Evolutionary conservation across 2,113 vertebrate genomes (phyloP).

Genomic region (Indri indri): DNA sequence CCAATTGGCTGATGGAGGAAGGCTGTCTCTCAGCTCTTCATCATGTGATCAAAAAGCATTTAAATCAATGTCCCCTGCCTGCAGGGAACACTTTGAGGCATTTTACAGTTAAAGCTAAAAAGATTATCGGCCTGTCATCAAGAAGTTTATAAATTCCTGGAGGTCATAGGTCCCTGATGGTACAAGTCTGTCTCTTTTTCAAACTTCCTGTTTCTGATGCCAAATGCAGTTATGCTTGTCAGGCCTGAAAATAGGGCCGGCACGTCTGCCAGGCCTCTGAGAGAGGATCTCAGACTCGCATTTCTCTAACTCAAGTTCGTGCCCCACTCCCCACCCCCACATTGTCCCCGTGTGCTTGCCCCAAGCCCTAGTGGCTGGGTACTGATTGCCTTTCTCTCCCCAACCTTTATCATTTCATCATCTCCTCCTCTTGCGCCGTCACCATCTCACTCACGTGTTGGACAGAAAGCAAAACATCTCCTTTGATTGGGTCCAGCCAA

Average conservation of each 20-base stretch:
- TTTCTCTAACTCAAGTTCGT: background rate
- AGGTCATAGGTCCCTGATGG: background rate
- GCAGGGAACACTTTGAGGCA: background rate
- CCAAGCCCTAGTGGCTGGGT: background rate
- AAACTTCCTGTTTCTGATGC: background rate
- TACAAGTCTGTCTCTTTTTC: background rate
- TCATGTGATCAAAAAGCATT: background rate
- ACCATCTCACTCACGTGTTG: background rate
- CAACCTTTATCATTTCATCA: background rate
- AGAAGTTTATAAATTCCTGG: background rate
- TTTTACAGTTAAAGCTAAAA: background rate
- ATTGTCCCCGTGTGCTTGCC: background rate
- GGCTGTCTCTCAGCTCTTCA: background rate
- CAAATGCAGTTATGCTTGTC: background rate
- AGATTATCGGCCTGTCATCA: background rate
- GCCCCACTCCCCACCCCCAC: fast-evolving
- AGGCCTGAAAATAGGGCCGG: background rate
- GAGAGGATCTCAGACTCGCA: background rate
- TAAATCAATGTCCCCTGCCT: background rate
- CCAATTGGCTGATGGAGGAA: background rate
- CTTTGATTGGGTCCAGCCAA: background rate
- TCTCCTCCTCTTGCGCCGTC: background rate
- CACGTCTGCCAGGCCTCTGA: background rate
- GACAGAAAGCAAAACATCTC: background rate
- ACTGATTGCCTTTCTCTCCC: background rate